phyloP scores from a whole-genome alignment of 2,797 vertebrate species.

The Menidia menidia region DNA sequence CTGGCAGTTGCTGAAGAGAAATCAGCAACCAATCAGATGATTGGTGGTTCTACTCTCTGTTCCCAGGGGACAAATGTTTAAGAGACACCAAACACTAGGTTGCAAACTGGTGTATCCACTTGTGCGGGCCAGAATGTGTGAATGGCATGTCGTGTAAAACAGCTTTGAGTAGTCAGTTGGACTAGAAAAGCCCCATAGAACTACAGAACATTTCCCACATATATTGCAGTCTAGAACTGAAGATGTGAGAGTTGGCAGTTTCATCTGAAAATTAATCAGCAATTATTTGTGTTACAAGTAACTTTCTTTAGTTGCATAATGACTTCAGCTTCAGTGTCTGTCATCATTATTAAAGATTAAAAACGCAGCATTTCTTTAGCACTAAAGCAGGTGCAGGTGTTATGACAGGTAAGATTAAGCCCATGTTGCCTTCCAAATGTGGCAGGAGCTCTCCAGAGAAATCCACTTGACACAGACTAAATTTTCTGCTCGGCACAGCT shows the following conservation, averaged over 20 bases:
- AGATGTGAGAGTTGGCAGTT: background rate
- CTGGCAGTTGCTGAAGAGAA: too few relatives aligned
- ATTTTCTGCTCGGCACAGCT: conserved; percentile 56
- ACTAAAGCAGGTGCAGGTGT: conserved; percentile 34
- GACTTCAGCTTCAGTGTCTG: conserved; percentile 2
- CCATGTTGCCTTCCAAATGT: conserved; percentile 32
- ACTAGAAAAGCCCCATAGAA: background rate
- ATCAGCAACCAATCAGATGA: too few relatives aligned
- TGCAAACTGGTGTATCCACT: too few relatives aligned
- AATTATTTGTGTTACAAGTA: conserved; percentile 15
- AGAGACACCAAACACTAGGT: too few relatives aligned
- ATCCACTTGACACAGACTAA: conserved; percentile 65
- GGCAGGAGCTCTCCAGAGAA: conserved; percentile 56
- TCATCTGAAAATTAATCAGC: background rate
- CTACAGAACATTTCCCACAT: background rate
- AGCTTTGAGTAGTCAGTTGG: too few relatives aligned
- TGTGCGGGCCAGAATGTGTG: too few relatives aligned
- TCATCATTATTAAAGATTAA: conserved; percentile 28
- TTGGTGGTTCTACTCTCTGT: too few relatives aligned
- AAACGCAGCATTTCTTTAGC: conserved; percentile 32
- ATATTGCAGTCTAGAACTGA: background rate
- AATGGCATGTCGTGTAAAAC: too few relatives aligned
- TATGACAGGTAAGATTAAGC: conserved; percentile 53
- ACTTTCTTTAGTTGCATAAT: conserved; percentile 24
- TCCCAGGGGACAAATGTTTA: too few relatives aligned